phyloP scores from a whole-genome alignment of 2,888 invertebrate species.

The Zaprionus obscuricornis region DNA sequence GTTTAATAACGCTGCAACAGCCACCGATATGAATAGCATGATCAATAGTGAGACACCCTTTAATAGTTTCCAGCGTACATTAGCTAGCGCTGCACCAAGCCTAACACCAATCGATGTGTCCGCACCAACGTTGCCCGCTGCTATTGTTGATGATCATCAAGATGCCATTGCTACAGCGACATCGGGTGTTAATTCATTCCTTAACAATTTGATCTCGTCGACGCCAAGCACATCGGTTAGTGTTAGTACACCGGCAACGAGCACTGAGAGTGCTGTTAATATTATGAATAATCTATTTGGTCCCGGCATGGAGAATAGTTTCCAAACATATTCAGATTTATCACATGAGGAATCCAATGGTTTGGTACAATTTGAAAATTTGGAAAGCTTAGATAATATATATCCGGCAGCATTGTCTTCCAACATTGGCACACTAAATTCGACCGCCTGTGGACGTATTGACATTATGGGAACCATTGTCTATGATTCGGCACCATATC shows the following conservation, averaged over 20 bases:
- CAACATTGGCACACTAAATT: constrained; percentile 84
- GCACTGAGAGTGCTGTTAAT: constrained; percentile 78
- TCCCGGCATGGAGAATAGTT: constrained; percentile 81
- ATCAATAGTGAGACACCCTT: constrained; percentile 76
- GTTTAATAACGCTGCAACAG: constrained; percentile 29
- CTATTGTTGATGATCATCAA: constrained; percentile 37
- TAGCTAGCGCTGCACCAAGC: constrained; percentile 70
- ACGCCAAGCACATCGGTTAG: constrained; percentile 59
- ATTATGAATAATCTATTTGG: constrained; percentile 82
- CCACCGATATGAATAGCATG: constrained; percentile 63
- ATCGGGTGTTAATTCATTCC: constrained; percentile 72
- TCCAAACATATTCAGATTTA: constrained; percentile 82
- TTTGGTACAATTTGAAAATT: constrained; percentile 79
- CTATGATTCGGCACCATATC: constrained; percentile 95
- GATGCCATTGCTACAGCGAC: constrained; percentile 36
- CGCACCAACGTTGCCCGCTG: constrained; percentile 54
- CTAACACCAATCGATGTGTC: constrained; percentile 52
- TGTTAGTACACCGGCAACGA: constrained; percentile 50
- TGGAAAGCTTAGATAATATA: constrained; percentile 86
- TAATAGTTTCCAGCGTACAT: constrained; percentile 68
- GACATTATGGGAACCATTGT: constrained; percentile 97
- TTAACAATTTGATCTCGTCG: constrained; percentile 73
- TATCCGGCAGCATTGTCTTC: constrained; percentile 86
- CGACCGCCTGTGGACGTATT: constrained; percentile 89
- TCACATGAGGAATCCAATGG: constrained; percentile 80